Conservation (phyloP, 2,888 invertebrate genomes). For the Nasonia oneida region DNA sequence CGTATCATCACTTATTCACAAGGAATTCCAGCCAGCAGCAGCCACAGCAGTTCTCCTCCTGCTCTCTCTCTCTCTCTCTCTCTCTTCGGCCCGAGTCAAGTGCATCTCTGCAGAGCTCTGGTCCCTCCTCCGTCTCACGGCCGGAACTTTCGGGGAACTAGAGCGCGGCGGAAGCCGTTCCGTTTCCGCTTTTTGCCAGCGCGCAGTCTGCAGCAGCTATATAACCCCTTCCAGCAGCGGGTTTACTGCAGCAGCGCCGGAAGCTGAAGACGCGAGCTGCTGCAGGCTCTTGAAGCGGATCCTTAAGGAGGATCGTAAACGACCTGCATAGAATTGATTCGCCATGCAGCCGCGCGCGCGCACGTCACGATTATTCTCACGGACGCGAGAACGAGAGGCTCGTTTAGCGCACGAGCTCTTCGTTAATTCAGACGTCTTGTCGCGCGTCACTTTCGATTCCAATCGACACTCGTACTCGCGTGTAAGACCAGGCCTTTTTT, state of each 20-base stretch:
- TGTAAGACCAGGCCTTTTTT: no score
- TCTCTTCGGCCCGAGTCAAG: not conserved
- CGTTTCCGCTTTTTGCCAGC: conserved; percentile 17
- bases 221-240: not conserved
- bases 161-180: not conserved
- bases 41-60: not conserved
- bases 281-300: not conserved
- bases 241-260: not conserved
- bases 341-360: conserved; percentile 52
- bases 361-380: conserved; percentile 42
- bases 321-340: conserved; percentile 72
- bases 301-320: conserved; percentile 69
- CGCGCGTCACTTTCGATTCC: not conserved
- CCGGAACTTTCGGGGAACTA: conserved; percentile 1
- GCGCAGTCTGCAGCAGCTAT: not conserved
- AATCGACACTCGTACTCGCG: not conserved
- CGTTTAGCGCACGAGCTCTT: conserved; percentile 16
- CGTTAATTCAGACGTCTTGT: conserved; percentile 42
- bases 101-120: not conserved
- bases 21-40: not conserved
- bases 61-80: no score
- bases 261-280: not conserved
- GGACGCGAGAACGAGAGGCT: not conserved
- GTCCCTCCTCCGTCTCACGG: not conserved
- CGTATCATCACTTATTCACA: conserved; percentile 5